phyloP scores from a whole-genome alignment of 2,113 vertebrate genomes.

The Psittacula cyanocephala region DNA sequence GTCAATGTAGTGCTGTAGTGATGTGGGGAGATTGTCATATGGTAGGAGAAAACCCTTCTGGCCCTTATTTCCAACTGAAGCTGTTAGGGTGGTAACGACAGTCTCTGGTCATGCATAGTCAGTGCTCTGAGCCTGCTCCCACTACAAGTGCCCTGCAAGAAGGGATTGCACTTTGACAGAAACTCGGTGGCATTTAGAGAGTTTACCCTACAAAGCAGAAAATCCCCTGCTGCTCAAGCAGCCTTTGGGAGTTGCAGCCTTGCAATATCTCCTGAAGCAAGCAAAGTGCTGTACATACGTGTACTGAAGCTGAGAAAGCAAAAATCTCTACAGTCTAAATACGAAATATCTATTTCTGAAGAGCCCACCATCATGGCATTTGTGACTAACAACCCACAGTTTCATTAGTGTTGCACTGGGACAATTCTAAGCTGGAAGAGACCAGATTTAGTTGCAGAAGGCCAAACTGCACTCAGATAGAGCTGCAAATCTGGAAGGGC shows the following conservation, averaged over 20 bases:
- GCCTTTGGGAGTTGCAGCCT: neutral
- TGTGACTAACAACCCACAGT: neutral
- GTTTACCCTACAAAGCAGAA: neutral
- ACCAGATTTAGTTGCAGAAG: neutral
- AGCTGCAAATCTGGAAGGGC: neutral
- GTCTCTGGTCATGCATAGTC: neutral
- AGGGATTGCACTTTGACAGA: neutral
- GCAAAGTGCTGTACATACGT: accelerated
- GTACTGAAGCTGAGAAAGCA: neutral
- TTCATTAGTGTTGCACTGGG: neutral
- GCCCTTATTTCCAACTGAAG: neutral
- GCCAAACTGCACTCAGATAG: neutral
- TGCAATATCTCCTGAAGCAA: neutral
- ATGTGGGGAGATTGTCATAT: accelerated
- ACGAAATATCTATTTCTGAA: neutral
- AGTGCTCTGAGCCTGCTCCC: accelerated
- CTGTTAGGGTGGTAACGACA: neutral
- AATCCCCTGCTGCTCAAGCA: neutral
- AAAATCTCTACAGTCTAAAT: accelerated
- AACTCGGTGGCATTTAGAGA: neutral
- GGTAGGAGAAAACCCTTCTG: neutral
- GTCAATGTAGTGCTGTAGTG: neutral
- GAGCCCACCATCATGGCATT: accelerated
- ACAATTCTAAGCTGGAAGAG: neutral
- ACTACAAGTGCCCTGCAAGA: neutral